Percentiles rank a stretch among this genome's conserved stretches.
phyloP scores from a whole-genome alignment of 2,888 invertebrate species.

The Hirtodrosophila trivittata region DNA sequence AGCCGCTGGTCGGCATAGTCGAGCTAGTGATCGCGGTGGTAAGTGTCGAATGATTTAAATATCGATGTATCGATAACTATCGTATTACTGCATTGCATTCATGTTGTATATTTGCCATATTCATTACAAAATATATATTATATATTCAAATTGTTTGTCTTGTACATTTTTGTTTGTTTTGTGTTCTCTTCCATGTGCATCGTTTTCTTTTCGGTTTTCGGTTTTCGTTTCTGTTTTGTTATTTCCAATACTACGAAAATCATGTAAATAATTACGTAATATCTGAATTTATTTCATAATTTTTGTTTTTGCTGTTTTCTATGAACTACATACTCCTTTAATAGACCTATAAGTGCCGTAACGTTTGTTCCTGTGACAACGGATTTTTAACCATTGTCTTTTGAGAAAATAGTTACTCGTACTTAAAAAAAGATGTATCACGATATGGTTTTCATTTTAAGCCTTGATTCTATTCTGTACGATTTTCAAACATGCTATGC shows the following conservation, averaged over 20 bases:
- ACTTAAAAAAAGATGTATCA: too few species aligned
- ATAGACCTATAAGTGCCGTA: constrained; percentile 32
- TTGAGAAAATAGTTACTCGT: constrained; percentile 9
- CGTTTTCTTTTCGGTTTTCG: constrained; percentile 37
- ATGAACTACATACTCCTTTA: constrained; percentile 15
- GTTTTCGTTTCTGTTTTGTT: constrained; percentile 20
- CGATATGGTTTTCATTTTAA: constrained; percentile 1
- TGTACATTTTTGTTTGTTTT: constrained; percentile 52
- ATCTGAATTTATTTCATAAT: constrained; percentile 8
- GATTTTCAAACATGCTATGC: constrained; percentile 4
- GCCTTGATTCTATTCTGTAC: constrained; percentile 4
- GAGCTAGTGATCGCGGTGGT: constrained; percentile 95
- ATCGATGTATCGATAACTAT: constrained; percentile 39
- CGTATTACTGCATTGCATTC: constrained; percentile 58
- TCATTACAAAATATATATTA: constrained; percentile 31
- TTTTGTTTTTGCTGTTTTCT: constrained; percentile 28
- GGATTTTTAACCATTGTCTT: constrained; percentile 24
- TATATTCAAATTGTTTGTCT: constrained; percentile 57
- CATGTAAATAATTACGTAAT: not conserved
- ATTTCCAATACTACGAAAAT: not conserved
- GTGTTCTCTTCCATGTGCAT: constrained; percentile 55
- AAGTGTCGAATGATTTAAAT: constrained; percentile 82
- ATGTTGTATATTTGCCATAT: constrained; percentile 59
- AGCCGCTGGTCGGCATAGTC: constrained; percentile 94
- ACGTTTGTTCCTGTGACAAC: constrained; percentile 55